These are phyloP conservation scores for Bombus sylvicola DNA, from an alignment of 1,140 invertebrate genomes.

Conservation along the genomic window DNA sequence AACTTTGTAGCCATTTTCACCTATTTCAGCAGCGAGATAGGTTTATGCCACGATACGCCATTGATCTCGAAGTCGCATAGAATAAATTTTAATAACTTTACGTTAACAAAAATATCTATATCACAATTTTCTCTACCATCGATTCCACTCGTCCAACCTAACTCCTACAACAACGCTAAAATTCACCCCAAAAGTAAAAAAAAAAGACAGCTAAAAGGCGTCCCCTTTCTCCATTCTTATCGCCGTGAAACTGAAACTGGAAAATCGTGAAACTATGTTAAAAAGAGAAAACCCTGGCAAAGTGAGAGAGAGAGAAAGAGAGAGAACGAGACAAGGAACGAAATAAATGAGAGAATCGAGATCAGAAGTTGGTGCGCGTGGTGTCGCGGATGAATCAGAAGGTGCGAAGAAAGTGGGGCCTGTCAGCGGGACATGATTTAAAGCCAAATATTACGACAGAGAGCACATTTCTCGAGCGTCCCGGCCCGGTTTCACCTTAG, in stretches of 20 bases:
- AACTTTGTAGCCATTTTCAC: not conserved
- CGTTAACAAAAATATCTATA: too few relatives aligned
- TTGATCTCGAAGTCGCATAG: too few relatives aligned
- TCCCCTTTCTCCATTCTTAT: too few relatives aligned
- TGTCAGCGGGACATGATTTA: conserved; percentile 83
- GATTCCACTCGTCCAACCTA: too few relatives aligned
- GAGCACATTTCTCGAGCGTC: conserved; percentile 76
- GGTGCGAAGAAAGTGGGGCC: conserved; percentile 73
- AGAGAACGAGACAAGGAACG: not conserved
- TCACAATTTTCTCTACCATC: too few relatives aligned
- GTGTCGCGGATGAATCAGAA: conserved; percentile 69
- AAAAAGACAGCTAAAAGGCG: too few relatives aligned
- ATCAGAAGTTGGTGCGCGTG: not conserved
- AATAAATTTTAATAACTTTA: too few relatives aligned
- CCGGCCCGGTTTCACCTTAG: conserved; percentile 10
- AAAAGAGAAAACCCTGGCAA: not conserved
- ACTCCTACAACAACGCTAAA: too few relatives aligned
- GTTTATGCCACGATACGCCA: too few relatives aligned
- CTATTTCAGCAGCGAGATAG: too few relatives aligned
- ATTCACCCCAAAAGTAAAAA: too few relatives aligned
- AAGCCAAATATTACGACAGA: conserved; percentile 83
- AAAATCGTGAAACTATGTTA: not conserved
- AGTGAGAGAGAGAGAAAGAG: too few relatives aligned
- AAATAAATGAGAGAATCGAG: not conserved
- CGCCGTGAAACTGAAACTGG: not conserved